Conservation (phyloP, 2,113 vertebrate genomes). For the Sciurus niger region DNA sequence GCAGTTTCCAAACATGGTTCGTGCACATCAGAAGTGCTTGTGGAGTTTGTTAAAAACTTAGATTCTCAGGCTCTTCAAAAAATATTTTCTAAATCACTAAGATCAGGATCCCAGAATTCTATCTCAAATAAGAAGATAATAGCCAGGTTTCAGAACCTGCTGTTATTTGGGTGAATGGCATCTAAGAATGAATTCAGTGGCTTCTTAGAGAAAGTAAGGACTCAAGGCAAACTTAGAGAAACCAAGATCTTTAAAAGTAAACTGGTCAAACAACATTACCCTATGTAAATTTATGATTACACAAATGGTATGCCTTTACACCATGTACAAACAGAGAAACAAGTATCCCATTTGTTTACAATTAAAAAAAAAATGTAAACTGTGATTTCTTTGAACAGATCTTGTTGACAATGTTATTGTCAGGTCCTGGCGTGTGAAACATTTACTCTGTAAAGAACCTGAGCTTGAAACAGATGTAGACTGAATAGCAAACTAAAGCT, state of each 20-base stretch:
- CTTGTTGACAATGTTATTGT: background rate
- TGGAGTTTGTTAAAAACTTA: slow-evolving; percentile 33
- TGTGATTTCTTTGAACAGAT: background rate
- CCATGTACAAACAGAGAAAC: too few relatives aligned
- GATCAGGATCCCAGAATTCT: background rate
- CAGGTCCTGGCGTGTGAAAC: background rate
- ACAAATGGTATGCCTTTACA: too few relatives aligned
- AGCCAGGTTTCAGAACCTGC: background rate
- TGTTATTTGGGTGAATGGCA: background rate
- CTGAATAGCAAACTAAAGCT: background rate
- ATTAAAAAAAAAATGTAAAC: too few relatives aligned
- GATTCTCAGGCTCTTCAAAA: slow-evolving; percentile 49
- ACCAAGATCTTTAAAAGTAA: slow-evolving; percentile 39
- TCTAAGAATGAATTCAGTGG: background rate
- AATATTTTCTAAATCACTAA: slow-evolving; percentile 13
- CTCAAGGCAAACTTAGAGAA: slow-evolving; percentile 15
- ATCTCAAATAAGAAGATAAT: background rate
- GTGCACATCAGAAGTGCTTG: slow-evolving; percentile 49
- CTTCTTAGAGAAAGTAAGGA: background rate
- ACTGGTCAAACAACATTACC: background rate
- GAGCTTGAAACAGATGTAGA: background rate
- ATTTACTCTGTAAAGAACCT: background rate
- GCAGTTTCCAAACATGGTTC: slow-evolving; percentile 73
- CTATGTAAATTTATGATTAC: too few relatives aligned
- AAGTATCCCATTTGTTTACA: too few relatives aligned